A percentile compares a stretch with the other conserved stretches of the same genome.
These are phyloP conservation scores for Hippoglossus stenolepis DNA, from an alignment of 2,113 vertebrate species.

Conservation along the genomic window DNA sequence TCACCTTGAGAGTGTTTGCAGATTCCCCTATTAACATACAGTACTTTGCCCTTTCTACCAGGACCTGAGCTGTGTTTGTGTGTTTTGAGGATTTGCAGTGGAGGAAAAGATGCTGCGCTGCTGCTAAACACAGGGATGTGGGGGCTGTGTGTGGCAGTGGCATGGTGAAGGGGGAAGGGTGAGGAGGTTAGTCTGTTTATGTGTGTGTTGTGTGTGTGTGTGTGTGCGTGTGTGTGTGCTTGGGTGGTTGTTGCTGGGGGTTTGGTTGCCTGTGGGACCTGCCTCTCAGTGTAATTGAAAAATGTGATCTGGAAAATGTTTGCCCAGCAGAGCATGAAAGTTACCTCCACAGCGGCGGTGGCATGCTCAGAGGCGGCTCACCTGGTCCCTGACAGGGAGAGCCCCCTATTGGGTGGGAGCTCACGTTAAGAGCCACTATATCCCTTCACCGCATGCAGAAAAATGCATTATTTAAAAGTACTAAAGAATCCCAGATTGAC, in stretches of 20 bases:
- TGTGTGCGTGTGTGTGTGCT: constrained; percentile 27
- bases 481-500: constrained; percentile 78
- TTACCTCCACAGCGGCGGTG: constrained; percentile 80
- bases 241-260: constrained; percentile 52
- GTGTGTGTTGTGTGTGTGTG: constrained; percentile 23
- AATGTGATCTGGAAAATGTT: constrained; percentile 89
- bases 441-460: constrained; percentile 73
- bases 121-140: constrained; percentile 50
- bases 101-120: constrained; percentile 49
- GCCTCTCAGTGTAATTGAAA: constrained; percentile 88
- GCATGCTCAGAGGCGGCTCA: constrained; percentile 73
- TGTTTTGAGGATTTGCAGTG: constrained; percentile 59
- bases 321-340: constrained; percentile 87
- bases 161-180: constrained; percentile 44
- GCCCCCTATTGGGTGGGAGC: constrained; percentile 69
- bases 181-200: constrained; percentile 66
- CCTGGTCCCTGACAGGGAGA: constrained; percentile 80
- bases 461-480: constrained; percentile 82
- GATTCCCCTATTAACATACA: constrained; percentile 20
- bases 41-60: constrained; percentile 25
- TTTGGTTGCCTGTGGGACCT: constrained; percentile 73
- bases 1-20: constrained; percentile 23
- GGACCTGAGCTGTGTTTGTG: constrained; percentile 28
- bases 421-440: constrained; percentile 81
- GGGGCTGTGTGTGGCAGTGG: constrained; percentile 22